Conservation (phyloP, 2,888 invertebrate genomes). For the Tridacna gigas region DNA sequence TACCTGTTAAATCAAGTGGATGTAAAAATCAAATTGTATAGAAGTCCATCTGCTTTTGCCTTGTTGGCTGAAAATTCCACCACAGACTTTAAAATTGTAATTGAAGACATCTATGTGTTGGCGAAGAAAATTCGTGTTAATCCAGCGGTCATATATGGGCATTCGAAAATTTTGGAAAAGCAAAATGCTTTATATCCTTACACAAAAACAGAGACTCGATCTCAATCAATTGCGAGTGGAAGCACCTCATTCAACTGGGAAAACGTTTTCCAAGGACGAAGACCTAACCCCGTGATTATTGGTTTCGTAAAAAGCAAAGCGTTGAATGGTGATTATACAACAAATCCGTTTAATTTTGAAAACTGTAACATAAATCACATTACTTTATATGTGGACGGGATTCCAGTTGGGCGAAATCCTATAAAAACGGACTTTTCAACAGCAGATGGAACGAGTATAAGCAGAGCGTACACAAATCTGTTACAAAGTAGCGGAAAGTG, state of each 20-base stretch:
- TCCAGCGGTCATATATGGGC: constrained; percentile 26
- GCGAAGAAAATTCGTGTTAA: constrained; percentile 47
- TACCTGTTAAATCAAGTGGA: constrained; percentile 45
- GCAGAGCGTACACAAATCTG: constrained; percentile 46
- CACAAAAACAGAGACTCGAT: constrained; percentile 30
- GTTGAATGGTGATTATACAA: constrained; percentile 27
- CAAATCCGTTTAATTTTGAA: constrained; percentile 19
- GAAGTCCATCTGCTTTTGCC: constrained; percentile 46
- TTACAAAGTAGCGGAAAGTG: constrained; percentile 37
- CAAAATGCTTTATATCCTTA: constrained; percentile 31
- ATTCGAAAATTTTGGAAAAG: constrained; percentile 43
- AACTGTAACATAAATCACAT: constrained; percentile 45
- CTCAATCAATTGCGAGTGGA: constrained; percentile 40
- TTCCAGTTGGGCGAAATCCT: constrained; percentile 48
- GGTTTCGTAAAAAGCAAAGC: constrained; percentile 50
- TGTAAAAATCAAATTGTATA: constrained; percentile 56
- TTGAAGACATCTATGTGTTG: constrained; percentile 41
- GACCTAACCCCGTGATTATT: constrained; percentile 43
- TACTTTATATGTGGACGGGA: constrained; percentile 45
- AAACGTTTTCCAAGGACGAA: constrained; percentile 51
- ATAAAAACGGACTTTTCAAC: constrained; percentile 41
- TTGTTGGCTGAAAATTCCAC: constrained; percentile 31
- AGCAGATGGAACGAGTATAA: constrained; percentile 16
- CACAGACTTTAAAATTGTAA: constrained; percentile 26
- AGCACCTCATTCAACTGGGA: constrained; percentile 45